phyloP scores from a whole-genome alignment of 2,888 invertebrate genomes.

The Aphodius sticticus region DNA sequence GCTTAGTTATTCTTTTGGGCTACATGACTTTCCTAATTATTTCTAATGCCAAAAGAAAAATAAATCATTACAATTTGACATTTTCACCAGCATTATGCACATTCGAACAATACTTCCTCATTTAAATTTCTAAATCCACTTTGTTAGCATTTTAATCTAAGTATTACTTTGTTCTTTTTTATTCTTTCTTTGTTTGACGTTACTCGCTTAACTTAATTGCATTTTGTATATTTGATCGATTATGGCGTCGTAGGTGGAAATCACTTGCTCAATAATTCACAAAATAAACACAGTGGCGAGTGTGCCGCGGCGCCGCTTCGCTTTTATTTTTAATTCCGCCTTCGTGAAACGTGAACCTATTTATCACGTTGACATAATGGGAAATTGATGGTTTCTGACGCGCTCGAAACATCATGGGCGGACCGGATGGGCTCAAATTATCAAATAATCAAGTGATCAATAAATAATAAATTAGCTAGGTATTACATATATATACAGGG shows the following conservation, averaged over 20 bases:
- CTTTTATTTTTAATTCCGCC: background rate
- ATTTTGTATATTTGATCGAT: background rate
- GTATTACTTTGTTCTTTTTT: background rate
- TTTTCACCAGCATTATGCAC: no score
- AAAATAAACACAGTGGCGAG: background rate
- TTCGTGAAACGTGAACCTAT: background rate
- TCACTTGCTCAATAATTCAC: background rate
- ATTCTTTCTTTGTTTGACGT: conserved; percentile 19
- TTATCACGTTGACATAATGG: background rate
- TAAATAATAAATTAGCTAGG: background rate
- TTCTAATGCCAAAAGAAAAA: no score
- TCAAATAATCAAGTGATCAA: background rate
- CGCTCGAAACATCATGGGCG: background rate
- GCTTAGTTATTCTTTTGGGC: no score
- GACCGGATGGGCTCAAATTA: background rate
- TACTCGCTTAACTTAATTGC: background rate
- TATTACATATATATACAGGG: no score
- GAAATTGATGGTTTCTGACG: background rate
- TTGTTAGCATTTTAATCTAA: background rate
- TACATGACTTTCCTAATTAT: no score
- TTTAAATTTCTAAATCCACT: background rate
- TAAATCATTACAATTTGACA: no score
- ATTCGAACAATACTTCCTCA: no score
- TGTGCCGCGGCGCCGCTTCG: background rate
- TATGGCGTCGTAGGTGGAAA: background rate